Conservation (phyloP, 37 sponge, comb jelly and placozoan species). For the Hormiphora californensis region DNA sequence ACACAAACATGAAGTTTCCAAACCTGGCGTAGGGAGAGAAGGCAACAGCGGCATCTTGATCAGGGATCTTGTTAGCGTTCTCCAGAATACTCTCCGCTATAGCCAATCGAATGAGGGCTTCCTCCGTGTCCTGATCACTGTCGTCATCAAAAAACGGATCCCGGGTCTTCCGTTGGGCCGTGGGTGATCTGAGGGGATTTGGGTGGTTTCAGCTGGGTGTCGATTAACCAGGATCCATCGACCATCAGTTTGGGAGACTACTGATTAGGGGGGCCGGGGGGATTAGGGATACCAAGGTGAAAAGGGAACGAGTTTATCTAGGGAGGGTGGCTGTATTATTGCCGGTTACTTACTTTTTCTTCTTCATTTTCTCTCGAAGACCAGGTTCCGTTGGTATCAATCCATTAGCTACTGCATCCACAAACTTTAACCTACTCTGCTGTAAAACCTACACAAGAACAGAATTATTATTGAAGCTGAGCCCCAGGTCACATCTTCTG, state of each 20-base stretch:
- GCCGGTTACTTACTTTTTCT: slow-evolving; percentile 3
- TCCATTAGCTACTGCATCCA: slow-evolving; percentile 49
- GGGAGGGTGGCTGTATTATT: neutral
- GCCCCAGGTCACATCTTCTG: too few relatives aligned
- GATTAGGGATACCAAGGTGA: neutral
- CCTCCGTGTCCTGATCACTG: slow-evolving; percentile 45
- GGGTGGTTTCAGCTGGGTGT: too few relatives aligned
- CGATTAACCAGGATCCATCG: too few relatives aligned
- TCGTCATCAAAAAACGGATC: slow-evolving; percentile 51
- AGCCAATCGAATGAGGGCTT: slow-evolving; percentile 44
- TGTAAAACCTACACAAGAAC: too few relatives aligned
- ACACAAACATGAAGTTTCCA: too few relatives aligned
- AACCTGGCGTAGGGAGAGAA: slow-evolving; percentile 25
- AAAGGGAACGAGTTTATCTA: neutral
- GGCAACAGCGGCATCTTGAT: slow-evolving; percentile 40
- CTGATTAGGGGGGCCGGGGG: too few relatives aligned
- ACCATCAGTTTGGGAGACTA: too few relatives aligned
- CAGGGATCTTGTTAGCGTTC: slow-evolving; percentile 40
- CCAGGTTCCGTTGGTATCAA: neutral
- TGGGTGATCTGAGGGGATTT: too few relatives aligned
- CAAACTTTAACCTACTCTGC: slow-evolving; percentile 27
- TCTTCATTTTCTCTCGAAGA: slow-evolving; percentile 42
- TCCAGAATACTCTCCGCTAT: slow-evolving; percentile 19
- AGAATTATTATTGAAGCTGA: too few relatives aligned
- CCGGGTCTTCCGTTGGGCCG: slow-evolving; percentile 25